Conservation (phyloP, 1,140 invertebrate genomes). For the Batillaria attramentaria region DNA sequence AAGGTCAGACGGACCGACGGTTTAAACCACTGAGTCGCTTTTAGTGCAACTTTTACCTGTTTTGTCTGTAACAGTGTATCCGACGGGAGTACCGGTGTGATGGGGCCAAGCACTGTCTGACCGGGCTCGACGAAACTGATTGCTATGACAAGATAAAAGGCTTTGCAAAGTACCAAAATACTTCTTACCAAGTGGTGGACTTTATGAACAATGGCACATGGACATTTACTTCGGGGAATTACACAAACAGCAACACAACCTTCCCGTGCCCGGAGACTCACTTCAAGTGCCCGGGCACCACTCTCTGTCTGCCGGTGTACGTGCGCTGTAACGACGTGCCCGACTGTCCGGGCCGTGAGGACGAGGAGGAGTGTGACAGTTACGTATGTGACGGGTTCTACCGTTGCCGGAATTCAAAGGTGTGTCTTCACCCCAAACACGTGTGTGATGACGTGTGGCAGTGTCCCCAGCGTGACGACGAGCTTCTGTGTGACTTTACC, state of each 20-base stretch:
- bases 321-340: conserved; percentile 34
- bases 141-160: background rate
- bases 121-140: background rate
- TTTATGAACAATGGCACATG: background rate
- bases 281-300: conserved; percentile 11
- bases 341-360: conserved; percentile 32
- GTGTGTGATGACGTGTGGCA: conserved; percentile 36
- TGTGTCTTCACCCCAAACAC: conserved; percentile 32
- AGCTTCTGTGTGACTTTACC: conserved; percentile 31
- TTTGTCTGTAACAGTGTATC: too few relatives aligned
- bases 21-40: too few relatives aligned
- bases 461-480: conserved; percentile 37
- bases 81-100: too few relatives aligned
- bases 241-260: too few relatives aligned
- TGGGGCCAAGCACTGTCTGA: background rate
- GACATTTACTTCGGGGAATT: background rate
- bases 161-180: background rate
- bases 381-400: conserved; percentile 23
- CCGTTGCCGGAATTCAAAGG: conserved; percentile 18
- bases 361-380: conserved; percentile 25
- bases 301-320: conserved; percentile 27
- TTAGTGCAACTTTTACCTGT: too few relatives aligned
- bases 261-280: conserved; percentile 22
- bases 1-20: too few relatives aligned
- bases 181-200: background rate